Evolutionary conservation across 1,140 invertebrate species (phyloP), one percentile per base, ranked within the genome.

Genomic region (Drosophila kepulauana): DNA sequence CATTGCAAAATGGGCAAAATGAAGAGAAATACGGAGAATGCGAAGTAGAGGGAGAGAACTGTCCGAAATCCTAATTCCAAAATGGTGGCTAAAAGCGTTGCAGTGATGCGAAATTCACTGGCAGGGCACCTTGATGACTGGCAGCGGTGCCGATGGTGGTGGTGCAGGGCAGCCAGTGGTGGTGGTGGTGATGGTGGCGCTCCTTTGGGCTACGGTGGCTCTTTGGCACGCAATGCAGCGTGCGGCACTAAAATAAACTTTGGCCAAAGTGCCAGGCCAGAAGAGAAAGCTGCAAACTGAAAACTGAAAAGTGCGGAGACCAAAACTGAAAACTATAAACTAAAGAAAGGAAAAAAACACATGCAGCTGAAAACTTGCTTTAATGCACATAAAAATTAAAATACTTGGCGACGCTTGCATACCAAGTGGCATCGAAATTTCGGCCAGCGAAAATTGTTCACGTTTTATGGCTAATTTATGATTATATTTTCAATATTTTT

Each of bases 341-440:
- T 33, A n/a, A 75, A 63, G 61, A 48, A 64, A 51, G 48, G 13
- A 15, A 33, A 62, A 56, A 56, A 48, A 33, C 33, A 43, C 59
- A 33, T 20, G 58, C 56, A 61, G 63, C 63, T 51, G 45, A 49
- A 75, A 84, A 88, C 58, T 87, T 88, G 84, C 58, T 57, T 56
- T 74, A 70, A 77, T 84, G 81, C 71, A 82, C 84, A 84, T 84
- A 81, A 74, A 88, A 88, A 88, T 88, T 84, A 81, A 89, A 88
- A 88, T 89, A 84, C 72, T 84, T 84, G 80, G 43, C 82, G 72
- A 74, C 72, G 76, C 72, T 62, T 54, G 84, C 84, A 78, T 88
- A 75, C 70, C 73, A 78, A 72, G 69, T 69, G 65, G 10, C n/a
- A 11, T 10, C 33, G n/a, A 7, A 25, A 1, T 28, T 8, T 5